Conservation (phyloP, 2,888 invertebrate species). For the Ecdyonurus torrentis region DNA sequence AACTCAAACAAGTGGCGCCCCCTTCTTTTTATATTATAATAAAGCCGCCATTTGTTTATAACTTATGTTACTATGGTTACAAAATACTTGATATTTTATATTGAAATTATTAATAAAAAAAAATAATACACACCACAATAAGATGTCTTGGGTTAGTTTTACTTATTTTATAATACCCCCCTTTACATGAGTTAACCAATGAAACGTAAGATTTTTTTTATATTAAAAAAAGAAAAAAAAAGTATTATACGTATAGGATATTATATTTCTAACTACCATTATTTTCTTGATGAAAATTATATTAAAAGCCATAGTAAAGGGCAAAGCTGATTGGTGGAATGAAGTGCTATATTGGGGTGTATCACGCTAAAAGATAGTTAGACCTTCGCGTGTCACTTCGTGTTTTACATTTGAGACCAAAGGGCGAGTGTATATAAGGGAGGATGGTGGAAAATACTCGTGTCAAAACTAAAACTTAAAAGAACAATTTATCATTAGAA, state of each 20-base stretch:
- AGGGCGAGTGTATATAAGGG: background rate
- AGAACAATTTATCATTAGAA: no score
- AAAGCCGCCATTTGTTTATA: background rate
- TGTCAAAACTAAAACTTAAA: background rate
- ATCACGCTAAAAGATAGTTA: background rate
- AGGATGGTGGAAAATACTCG: background rate
- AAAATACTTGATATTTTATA: background rate
- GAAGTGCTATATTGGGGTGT: background rate
- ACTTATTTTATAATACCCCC: background rate
- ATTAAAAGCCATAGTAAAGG: background rate
- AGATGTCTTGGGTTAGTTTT: background rate
- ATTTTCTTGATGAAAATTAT: background rate
- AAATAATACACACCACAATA: background rate
- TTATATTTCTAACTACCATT: background rate
- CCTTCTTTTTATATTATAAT: no score
- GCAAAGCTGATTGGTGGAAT: background rate
- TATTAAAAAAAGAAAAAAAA: no score
- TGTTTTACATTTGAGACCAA: background rate
- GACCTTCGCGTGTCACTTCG: background rate
- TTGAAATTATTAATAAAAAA: background rate
- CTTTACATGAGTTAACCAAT: background rate
- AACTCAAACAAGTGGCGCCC: background rate
- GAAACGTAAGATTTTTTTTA: background rate
- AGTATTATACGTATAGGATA: background rate
- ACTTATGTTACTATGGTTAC: background rate